A percentile compares a stretch with the other conserved stretches of the same genome.
These are phyloP conservation scores for Standfussiana lucernea DNA, from an alignment of 2,888 invertebrate genomes.

Conservation along the genomic window DNA sequence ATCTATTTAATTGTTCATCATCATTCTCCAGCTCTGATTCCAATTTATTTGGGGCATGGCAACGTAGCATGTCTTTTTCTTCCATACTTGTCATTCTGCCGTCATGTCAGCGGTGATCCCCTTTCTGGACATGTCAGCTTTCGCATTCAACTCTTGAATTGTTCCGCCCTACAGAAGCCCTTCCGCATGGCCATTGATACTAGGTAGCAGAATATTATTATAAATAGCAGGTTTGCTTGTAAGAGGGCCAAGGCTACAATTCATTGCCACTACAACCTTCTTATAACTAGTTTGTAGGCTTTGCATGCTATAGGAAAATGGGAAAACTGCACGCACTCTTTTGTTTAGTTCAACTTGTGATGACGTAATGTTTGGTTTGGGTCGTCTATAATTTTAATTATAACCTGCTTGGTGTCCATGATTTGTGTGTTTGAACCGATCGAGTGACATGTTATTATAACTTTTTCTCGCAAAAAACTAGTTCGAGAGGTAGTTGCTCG, in stretches of 20 bases:
- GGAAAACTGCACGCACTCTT: not conserved
- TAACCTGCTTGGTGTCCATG: not conserved
- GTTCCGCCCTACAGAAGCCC: not conserved
- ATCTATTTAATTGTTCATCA: not conserved
- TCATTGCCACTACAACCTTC: not conserved
- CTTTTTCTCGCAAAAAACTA: slow-evolving; percentile 1
- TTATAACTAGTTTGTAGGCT: not conserved
- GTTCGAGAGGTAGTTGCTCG: slow-evolving; percentile 5
- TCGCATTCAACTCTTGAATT: not conserved
- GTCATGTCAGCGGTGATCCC: not conserved
- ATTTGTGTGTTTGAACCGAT: slow-evolving; percentile 1
- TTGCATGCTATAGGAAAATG: not conserved
- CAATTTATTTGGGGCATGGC: not conserved
- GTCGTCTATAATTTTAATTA: not conserved
- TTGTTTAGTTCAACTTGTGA: not conserved
- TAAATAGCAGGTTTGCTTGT: too few relatives aligned
- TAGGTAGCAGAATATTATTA: not conserved
- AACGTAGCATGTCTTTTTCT: not conserved
- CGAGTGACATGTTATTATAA: slow-evolving; percentile 39
- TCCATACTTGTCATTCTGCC: not conserved
- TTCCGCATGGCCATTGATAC: not conserved
- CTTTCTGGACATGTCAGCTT: not conserved
- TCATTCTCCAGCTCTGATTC: not conserved
- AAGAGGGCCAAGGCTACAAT: not conserved
- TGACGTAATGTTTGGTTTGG: not conserved